Evolutionary conservation across 2,113 vertebrate genomes (phyloP).

Genomic region (Hoplias malabaricus): DNA sequence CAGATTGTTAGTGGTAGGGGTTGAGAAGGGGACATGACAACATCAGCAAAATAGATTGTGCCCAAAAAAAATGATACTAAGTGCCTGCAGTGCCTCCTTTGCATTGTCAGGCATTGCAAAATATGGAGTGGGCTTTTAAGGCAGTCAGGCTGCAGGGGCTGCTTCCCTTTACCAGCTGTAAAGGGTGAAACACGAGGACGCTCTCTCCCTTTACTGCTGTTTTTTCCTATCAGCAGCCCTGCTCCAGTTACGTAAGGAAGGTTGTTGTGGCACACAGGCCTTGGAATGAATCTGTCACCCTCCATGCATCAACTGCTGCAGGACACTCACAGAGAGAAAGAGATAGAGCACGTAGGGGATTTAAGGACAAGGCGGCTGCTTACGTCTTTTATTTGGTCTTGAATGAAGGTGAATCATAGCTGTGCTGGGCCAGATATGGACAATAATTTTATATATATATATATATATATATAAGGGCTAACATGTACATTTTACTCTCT

Average conservation of each 20-base stretch:
- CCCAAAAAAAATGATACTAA: background rate
- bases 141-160: background rate
- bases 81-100: background rate
- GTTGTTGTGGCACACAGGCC: constrained; percentile 62
- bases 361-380: background rate
- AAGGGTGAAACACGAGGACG: constrained; percentile 20
- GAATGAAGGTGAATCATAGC: background rate
- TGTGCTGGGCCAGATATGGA: background rate
- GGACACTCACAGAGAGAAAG: background rate
- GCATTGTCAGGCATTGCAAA: background rate
- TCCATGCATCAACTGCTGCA: constrained; percentile 57
- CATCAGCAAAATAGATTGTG: background rate
- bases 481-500: background rate
- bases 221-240: constrained; percentile 40
- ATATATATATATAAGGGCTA: background rate
- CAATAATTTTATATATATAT: background rate
- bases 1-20: no score
- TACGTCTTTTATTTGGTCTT: background rate
- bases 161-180: background rate
- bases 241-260: constrained; percentile 68
- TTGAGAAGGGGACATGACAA: background rate
- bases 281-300: constrained; percentile 63
- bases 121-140: background rate
- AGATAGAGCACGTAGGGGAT: background rate
- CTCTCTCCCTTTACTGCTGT: constrained; percentile 41